Base-by-base conservation (phyloP, 2,113 vertebrate species). In the Odontesthes bonariensis region DNA sequence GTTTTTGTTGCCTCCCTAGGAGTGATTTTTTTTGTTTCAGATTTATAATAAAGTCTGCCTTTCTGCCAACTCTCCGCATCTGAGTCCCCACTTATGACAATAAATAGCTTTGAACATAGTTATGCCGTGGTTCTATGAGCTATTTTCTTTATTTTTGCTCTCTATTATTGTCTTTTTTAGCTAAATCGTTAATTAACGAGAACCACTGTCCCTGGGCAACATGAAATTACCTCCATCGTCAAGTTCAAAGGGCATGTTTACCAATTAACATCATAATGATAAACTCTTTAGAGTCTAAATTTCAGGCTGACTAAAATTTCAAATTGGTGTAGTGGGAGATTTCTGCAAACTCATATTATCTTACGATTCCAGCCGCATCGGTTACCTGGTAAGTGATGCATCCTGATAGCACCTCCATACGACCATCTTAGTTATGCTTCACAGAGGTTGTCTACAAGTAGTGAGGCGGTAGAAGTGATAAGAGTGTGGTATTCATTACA, bases 401-500 rank as follows among this genome's bases (percentile, higher is more conserved):
- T 73, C 68, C 68, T 64, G 32, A 42, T 16, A 35, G 54, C 69
- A 49, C 60, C 65, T 66, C 44, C 17, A 42, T 46, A 56, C 32
- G 23, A 20, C n/a, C 46, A 10, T 19, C 69, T 80, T 75, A 80
- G 82, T 66, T 63, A 63, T 69, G 38, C 77, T 81, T 69, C 59
- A 66, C 17, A 6, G 70, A 65, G 70, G 82, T 75, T 46, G 35
- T 80, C 49, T 73, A 67, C 49, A 69, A 77, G 71, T 78, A 83
- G 67, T 17, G 61, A 81, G 46, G 17, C 17, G 8, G 52, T 62
- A 31, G 4, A 20, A 63, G 53, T 6, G 75, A 79, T 83, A 76
- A 74, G 70, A 56, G 32, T n/a, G 46, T 8, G 60, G 76, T 67
- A 54, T 80, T 75, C 49, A 86, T 89, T 85, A 89, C 72, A 65